Conservation (phyloP, 2,113 vertebrate species). For the Sardina pilchardus region DNA sequence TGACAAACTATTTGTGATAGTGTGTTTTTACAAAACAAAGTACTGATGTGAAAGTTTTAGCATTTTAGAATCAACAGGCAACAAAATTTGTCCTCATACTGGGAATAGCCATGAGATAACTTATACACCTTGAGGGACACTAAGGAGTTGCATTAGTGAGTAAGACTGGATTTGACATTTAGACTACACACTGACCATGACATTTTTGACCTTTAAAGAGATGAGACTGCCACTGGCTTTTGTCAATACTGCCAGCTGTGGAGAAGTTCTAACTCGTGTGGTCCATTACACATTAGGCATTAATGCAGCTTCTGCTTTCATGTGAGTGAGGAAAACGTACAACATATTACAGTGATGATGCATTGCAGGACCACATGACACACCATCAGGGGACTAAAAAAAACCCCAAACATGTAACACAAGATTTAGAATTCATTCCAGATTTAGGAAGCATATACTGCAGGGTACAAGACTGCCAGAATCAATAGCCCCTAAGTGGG, state of each 20-base stretch:
- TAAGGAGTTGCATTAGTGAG: background rate
- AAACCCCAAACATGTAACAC: background rate
- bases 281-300: background rate
- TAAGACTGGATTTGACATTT: background rate
- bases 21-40: too few species aligned
- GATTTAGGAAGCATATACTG: background rate
- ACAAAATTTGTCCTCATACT: too few species aligned
- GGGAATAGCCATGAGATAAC: too few species aligned
- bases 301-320: background rate
- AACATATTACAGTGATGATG: background rate
- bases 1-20: too few species aligned
- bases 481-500: background rate
- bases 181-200: background rate
- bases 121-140: background rate
- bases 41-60: too few species aligned
- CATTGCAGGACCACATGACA: background rate
- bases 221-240: background rate
- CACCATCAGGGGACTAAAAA: background rate
- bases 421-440: background rate
- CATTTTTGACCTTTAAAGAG: background rate
- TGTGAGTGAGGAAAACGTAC: background rate
- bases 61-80: too few species aligned
- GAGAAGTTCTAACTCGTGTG: background rate
- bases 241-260: background rate
- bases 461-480: background rate